phyloP scores from a whole-genome alignment of 2,888 invertebrate genomes.

The Philopedon plagiatum region DNA sequence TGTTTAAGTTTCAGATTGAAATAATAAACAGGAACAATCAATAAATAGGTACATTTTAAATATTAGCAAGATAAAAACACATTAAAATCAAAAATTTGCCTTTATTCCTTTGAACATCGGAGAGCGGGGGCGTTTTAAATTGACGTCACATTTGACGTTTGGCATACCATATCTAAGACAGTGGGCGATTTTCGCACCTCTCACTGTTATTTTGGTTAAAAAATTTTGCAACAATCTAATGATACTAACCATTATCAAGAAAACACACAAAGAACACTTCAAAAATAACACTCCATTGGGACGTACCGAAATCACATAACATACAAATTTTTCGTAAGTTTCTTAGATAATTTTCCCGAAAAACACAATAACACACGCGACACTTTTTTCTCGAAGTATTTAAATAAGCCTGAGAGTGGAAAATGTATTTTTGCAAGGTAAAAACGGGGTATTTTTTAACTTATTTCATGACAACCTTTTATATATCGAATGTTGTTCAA shows the following conservation, averaged over 20 bases:
- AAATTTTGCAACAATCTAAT: slow-evolving; percentile 15
- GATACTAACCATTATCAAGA: slow-evolving; percentile 52
- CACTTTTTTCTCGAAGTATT: slow-evolving; percentile 16
- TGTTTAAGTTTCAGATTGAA: slow-evolving; percentile 16
- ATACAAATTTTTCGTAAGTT: slow-evolving; percentile 24
- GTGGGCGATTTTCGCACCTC: slow-evolving; percentile 58
- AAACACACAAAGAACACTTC: slow-evolving; percentile 42
- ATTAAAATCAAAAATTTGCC: slow-evolving; percentile 47
- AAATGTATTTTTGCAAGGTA: slow-evolving; percentile 26
- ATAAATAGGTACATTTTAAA: slow-evolving; percentile 41
- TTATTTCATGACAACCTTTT: slow-evolving; percentile 55
- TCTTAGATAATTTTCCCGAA: slow-evolving; percentile 16
- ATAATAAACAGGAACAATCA: slow-evolving; percentile 37
- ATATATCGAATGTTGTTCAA: slow-evolving; percentile 55
- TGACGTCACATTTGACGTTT: slow-evolving; percentile 65
- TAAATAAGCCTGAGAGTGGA: neutral
- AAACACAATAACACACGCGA: slow-evolving; percentile 28
- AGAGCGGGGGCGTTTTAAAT: slow-evolving; percentile 61
- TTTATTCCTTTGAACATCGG: slow-evolving; percentile 57
- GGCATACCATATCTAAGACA: slow-evolving; percentile 61
- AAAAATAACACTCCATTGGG: slow-evolving; percentile 43
- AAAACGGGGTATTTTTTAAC: slow-evolving; percentile 28
- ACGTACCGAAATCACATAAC: slow-evolving; percentile 55
- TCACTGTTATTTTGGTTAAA: slow-evolving; percentile 26
- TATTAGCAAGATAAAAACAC: slow-evolving; percentile 45